Percentiles rank a stretch among this genome's conserved stretches.
These are phyloP conservation scores for Eciton burchellii DNA, from an alignment of 1,140 invertebrate species.

Conservation along the genomic window DNA sequence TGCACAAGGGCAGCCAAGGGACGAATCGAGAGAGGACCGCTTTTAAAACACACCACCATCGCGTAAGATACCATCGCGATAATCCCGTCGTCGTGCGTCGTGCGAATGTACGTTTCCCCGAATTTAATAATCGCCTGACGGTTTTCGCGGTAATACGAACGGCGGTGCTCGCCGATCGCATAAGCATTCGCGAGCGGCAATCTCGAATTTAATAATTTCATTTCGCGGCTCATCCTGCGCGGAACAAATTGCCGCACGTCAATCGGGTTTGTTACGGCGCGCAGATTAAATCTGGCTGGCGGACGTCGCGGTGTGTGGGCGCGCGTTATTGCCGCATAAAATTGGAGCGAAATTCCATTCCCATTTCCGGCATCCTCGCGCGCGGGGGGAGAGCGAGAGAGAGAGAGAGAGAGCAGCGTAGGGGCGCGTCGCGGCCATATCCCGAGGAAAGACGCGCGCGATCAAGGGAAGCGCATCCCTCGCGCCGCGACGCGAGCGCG, in stretches of 20 bases:
- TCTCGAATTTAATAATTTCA: slow-evolving; percentile 61
- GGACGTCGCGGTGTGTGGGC: slow-evolving; percentile 3
- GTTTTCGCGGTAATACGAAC: slow-evolving; percentile 8
- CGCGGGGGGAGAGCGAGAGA: too few relatives aligned
- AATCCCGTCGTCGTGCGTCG: neutral
- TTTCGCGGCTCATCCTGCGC: slow-evolving; percentile 38
- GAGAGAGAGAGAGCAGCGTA: slow-evolving; percentile 11
- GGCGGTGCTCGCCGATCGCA: slow-evolving; percentile 21
- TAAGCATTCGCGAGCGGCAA: slow-evolving; percentile 42
- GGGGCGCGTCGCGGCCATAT: slow-evolving; percentile 39
- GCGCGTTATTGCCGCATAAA: slow-evolving; percentile 46
- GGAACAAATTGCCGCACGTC: slow-evolving; percentile 57
- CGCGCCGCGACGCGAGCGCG: neutral
- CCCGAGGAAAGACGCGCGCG: slow-evolving; percentile 2
- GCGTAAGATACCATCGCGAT: neutral
- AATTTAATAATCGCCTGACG: slow-evolving; percentile 32
- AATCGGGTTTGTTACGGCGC: slow-evolving; percentile 54
- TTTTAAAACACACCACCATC: slow-evolving; percentile 1
- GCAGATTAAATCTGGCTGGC: slow-evolving; percentile 60
- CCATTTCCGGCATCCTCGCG: slow-evolving; percentile 44
- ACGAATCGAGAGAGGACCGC: neutral
- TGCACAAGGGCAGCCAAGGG: neutral
- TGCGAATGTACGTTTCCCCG: neutral
- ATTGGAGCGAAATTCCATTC: slow-evolving; percentile 65
- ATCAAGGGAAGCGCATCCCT: too few relatives aligned